Percentiles rank a stretch among this genome's conserved stretches.
Conservation (phyloP, 2,113 vertebrate genomes). For the Tetrao urogallus region DNA sequence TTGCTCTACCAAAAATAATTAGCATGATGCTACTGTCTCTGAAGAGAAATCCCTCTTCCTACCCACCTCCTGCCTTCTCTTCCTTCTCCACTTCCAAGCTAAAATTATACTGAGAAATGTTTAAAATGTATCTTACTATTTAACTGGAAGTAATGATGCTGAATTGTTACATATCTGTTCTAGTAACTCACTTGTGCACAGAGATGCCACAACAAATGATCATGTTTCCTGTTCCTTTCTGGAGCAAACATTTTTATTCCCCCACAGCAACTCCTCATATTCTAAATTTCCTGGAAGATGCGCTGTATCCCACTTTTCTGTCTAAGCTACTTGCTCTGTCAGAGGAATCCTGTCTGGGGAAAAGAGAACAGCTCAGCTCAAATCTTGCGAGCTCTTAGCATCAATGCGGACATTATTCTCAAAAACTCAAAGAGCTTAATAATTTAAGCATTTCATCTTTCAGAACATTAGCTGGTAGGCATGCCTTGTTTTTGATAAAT, state of each 20-base stretch:
- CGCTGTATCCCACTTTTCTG: not conserved
- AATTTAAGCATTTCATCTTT: not conserved
- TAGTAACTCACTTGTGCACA: not conserved
- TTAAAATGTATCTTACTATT: not conserved
- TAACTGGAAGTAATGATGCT: not conserved
- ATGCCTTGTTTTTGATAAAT: not conserved
- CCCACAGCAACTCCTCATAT: not conserved
- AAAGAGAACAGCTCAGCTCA: not conserved
- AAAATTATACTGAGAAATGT: not conserved
- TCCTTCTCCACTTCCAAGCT: not conserved
- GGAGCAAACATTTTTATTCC: not conserved
- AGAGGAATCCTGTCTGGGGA: not conserved
- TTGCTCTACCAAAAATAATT: not conserved
- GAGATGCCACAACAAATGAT: not conserved
- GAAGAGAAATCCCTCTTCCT: not conserved
- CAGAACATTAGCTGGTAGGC: not conserved
- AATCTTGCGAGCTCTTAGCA: not conserved
- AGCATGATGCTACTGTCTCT: not conserved
- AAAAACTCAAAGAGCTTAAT: not conserved
- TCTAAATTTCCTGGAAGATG: not conserved
- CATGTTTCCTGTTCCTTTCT: not conserved
- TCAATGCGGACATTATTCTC: not conserved
- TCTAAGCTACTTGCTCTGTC: rapidly evolving
- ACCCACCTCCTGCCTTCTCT: not conserved
- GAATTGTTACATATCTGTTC: not conserved